Evolutionary conservation across 1,140 invertebrate genomes (phyloP).

Genomic region (Ceratina japonica): DNA sequence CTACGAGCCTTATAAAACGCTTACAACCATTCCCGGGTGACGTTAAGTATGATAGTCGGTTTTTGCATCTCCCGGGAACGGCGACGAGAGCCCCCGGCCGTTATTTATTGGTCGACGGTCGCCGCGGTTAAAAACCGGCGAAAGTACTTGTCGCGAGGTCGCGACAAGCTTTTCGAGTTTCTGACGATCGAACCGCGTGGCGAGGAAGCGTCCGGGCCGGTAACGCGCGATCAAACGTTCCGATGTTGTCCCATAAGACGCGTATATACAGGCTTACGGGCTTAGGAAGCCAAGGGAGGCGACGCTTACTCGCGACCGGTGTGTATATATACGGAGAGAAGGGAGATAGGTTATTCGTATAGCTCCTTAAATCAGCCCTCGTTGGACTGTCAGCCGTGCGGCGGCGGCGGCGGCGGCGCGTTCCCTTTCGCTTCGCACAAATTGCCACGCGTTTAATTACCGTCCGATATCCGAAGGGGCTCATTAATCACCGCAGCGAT

Average conservation of each 20-base stretch:
- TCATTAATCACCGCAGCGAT: conserved; percentile 64
- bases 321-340: background rate
- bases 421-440: conserved; percentile 65
- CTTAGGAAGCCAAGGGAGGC: too few species aligned
- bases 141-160: conserved; percentile 16
- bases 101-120: conserved; percentile 25
- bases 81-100: background rate
- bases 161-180: conserved; percentile 7
- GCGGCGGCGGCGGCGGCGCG: conserved; percentile 46
- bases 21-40: conserved; percentile 27
- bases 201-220: too few species aligned
- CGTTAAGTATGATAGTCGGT: conserved; percentile 45
- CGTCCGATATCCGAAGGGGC: conserved; percentile 63
- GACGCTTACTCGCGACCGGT: background rate
- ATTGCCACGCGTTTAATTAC: conserved; percentile 74
- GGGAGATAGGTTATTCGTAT: conserved; percentile 28
- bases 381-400: conserved; percentile 61
- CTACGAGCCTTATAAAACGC: conserved; percentile 29
- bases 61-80: conserved; percentile 24
- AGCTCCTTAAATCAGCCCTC: conserved; percentile 59
- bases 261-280: too few species aligned
- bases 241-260: background rate
- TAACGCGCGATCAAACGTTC: background rate
- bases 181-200: conserved; percentile 12
- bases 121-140: conserved; percentile 10